Conservation (phyloP, 2,888 invertebrate genomes). For the Notocelia uddmanniana region DNA sequence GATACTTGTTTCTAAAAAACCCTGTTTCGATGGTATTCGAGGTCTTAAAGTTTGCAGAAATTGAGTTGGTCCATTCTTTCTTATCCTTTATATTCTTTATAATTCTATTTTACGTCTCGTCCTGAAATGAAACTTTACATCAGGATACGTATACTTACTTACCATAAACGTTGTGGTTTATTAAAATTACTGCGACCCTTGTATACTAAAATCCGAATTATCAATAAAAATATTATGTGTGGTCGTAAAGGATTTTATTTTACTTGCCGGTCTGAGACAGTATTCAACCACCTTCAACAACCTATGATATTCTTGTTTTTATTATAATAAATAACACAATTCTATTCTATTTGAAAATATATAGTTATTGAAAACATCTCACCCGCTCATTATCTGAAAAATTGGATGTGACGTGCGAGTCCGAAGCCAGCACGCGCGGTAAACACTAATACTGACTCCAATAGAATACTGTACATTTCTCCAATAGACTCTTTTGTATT, state of each 20-base stretch:
- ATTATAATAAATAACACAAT: no score
- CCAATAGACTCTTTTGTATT: no score
- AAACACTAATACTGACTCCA: no score
- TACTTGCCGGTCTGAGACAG: not conserved
- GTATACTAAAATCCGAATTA: slow-evolving; percentile 10
- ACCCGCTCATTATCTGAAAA: no score
- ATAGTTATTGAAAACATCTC: no score
- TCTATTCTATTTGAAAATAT: not conserved
- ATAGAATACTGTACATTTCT: no score
- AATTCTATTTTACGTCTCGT: not conserved
- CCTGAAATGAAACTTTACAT: not conserved
- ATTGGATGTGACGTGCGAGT: no score
- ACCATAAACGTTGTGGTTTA: not conserved
- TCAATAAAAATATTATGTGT: slow-evolving; percentile 18
- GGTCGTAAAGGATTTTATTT: slow-evolving; percentile 12
- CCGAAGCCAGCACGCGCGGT: no score
- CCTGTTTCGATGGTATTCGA: no score
- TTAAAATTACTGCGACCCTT: not conserved
- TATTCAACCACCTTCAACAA: no score
- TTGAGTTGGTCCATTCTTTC: not conserved
- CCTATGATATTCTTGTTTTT: not conserved
- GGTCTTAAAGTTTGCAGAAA: no score
- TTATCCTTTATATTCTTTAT: not conserved
- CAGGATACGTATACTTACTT: not conserved
- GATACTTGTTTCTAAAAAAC: no score